Evolutionary conservation across 2,888 invertebrate species (phyloP), one percentile per base, ranked within the genome.

Genomic region (Agonopterix alstromeriana): DNA sequence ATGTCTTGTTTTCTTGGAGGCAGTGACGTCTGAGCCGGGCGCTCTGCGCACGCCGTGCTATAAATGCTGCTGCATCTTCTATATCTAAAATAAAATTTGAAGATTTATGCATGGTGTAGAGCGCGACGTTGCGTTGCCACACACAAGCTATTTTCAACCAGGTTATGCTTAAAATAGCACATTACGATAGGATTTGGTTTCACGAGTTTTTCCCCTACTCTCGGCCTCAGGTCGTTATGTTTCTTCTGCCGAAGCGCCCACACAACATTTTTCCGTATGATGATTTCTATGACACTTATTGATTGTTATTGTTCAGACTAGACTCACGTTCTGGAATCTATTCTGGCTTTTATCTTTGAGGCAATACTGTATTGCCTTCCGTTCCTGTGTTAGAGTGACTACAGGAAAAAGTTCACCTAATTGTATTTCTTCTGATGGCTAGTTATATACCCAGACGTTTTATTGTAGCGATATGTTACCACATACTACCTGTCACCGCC

Each of bases 121-220:
- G 78, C 82, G 82, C 81, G 84, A 73, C 82, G 85, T 70, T 80
- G 78, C 79, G 85, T 81, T 84, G 81, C 83, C 85, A 82, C 86
- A 82, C 81, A 76, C 69, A 75, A 67, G 82, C 76, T 88, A 88
- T 88, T 88, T 88, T 79, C 82, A 81, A 79, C 84, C 78, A 78
- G 81, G 87, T 84, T 87, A 85, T 82, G 85, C 86, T 88, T 84
- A 82, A 88, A 88, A 88, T 88, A 88, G 87, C 82, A 70, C 77
- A 86, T 87, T 83, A 85, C 88, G 87, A 85, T 88, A 86, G 88
- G 79, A 88, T 88, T 87, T 85, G 79, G 86, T 88, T 88, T 87
- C 88, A 87, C 81, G 70, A 82, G 81, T 82, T 88, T 87, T 87
- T 84, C 84, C 27, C 82, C 84, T 78, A 78, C 81, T 82, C 78